These are phyloP conservation scores for Nomada flava DNA, from an alignment of 2,888 invertebrate species.

Conservation along the genomic window DNA sequence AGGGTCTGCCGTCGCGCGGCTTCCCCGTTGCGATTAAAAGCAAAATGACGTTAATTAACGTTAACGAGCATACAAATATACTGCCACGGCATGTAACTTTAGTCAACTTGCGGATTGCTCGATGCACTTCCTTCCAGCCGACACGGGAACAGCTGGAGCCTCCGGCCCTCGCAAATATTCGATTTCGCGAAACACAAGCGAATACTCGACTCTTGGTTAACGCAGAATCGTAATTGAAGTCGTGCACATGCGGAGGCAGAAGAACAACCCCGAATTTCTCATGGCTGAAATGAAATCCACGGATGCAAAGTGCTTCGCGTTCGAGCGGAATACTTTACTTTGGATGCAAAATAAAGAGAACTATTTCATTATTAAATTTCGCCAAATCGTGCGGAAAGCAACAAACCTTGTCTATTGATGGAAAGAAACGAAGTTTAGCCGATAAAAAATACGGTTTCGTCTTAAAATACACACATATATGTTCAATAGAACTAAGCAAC, in stretches of 20 bases:
- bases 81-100: neutral
- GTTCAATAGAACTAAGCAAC: neutral
- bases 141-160: constrained; percentile 8
- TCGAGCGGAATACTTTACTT: neutral
- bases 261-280: constrained; percentile 47
- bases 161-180: constrained; percentile 22
- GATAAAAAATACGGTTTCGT: too few species aligned
- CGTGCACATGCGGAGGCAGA: constrained; percentile 33
- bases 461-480: too few species aligned
- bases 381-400: too few species aligned
- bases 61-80: constrained; percentile 35
- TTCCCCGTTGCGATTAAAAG: constrained; percentile 39
- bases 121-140: constrained; percentile 27
- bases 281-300: neutral
- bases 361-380: too few species aligned
- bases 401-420: too few species aligned
- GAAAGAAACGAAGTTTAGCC: too few species aligned
- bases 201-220: constrained; percentile 10
- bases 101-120: constrained; percentile 43
- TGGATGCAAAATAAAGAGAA: too few species aligned
- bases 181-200: constrained; percentile 20
- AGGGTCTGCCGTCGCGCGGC: neutral
- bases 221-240: constrained; percentile 43
- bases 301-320: too few species aligned
- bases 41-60: constrained; percentile 46